These are phyloP conservation scores for Muscidifurax raptorellus DNA, from an alignment of 1,140 invertebrate species.

Conservation along the genomic window DNA sequence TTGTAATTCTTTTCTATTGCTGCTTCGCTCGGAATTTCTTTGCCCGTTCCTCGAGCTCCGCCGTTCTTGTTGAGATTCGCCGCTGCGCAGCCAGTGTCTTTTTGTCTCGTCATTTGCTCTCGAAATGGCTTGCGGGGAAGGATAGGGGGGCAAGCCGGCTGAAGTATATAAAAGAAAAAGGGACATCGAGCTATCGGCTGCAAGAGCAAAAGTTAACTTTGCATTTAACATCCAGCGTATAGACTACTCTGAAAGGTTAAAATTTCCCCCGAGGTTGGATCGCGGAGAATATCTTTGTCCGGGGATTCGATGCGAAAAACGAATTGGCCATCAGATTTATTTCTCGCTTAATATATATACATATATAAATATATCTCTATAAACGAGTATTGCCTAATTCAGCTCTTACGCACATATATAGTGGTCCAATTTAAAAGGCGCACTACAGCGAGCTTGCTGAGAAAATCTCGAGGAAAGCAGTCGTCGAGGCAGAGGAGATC, in stretches of 20 bases:
- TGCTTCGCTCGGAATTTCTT: slow-evolving; percentile 44
- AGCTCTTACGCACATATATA: too few species aligned
- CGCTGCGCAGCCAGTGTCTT: slow-evolving; percentile 52
- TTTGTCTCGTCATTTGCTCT: slow-evolving; percentile 68
- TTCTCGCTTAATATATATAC: not conserved
- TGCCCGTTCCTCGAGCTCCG: slow-evolving; percentile 45
- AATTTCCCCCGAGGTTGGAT: slow-evolving; percentile 70
- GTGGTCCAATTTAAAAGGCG: not conserved
- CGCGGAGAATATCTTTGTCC: slow-evolving; percentile 60
- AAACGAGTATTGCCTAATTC: not conserved
- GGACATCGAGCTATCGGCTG: slow-evolving; percentile 56
- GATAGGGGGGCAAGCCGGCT: not conserved
- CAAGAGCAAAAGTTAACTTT: slow-evolving; percentile 69
- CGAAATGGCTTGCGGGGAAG: slow-evolving; percentile 61
- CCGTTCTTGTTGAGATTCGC: slow-evolving; percentile 54
- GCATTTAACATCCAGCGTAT: slow-evolving; percentile 68
- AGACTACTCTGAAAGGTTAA: slow-evolving; percentile 63
- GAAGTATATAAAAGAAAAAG: slow-evolving; percentile 36
- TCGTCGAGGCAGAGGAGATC: slow-evolving; percentile 17
- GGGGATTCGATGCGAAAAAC: not conserved
- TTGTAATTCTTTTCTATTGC: slow-evolving; percentile 73
- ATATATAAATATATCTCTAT: not conserved
- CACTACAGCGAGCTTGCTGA: not conserved
- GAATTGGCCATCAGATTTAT: not conserved
- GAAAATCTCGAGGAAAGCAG: slow-evolving; percentile 54